phyloP scores from a whole-genome alignment of 2,797 vertebrate genomes.

The Chelon labrosus region DNA sequence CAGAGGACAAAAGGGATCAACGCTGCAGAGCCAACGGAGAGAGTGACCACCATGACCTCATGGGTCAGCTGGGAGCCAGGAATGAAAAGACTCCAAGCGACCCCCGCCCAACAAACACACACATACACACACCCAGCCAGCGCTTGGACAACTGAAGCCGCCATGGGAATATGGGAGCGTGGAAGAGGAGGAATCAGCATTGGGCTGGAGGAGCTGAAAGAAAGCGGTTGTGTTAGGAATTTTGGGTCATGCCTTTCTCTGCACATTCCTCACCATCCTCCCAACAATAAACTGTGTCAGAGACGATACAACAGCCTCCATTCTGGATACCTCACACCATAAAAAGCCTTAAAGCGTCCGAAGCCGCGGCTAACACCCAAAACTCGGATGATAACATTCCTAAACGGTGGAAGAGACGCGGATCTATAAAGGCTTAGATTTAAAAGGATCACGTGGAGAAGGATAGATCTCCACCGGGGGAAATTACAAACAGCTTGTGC shows the following conservation, averaged over 20 bases:
- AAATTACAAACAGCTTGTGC: slow-evolving; percentile 54
- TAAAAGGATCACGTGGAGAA: slow-evolving; percentile 47
- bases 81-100: slow-evolving; percentile 76
- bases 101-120: slow-evolving; percentile 52
- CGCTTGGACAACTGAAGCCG: slow-evolving; percentile 63
- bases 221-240: slow-evolving; percentile 77
- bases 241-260: slow-evolving; percentile 78
- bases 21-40: slow-evolving; percentile 46
- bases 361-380: slow-evolving; percentile 28
- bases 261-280: slow-evolving; percentile 78
- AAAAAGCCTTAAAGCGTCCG: slow-evolving; percentile 38
- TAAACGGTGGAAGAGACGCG: slow-evolving; percentile 36
- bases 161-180: slow-evolving; percentile 75
- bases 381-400: slow-evolving; percentile 39
- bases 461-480: slow-evolving; percentile 18
- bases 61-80: slow-evolving; percentile 77
- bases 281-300: slow-evolving; percentile 71
- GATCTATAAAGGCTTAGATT: slow-evolving; percentile 39
- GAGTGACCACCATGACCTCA: slow-evolving; percentile 79
- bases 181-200: slow-evolving; percentile 70
- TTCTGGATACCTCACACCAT: slow-evolving; percentile 58
- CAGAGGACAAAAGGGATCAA: slow-evolving; percentile 75
- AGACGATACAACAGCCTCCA: slow-evolving; percentile 64
- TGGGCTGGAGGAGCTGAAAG: slow-evolving; percentile 73
- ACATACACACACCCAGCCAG: slow-evolving; percentile 18